These are phyloP conservation scores for Spicauda simplicius DNA, from an alignment of 2,888 invertebrate genomes.

Conservation along the genomic window DNA sequence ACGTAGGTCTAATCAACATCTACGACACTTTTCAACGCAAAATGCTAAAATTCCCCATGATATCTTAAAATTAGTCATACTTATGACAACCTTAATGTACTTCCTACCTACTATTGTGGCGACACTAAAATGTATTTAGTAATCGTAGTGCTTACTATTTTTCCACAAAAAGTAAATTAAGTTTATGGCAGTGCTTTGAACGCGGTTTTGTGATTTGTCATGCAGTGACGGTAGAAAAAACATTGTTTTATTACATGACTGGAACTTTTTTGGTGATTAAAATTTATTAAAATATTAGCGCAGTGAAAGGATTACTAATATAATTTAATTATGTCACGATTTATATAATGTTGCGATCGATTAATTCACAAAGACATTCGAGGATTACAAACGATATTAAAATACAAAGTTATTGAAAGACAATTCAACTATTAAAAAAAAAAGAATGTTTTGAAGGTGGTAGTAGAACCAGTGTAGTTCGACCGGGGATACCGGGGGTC, in stretches of 20 bases:
- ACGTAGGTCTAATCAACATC: no score
- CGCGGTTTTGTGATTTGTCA: constrained; percentile 36
- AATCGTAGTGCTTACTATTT: constrained; percentile 9
- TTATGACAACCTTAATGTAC: background rate
- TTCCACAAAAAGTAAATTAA: constrained; percentile 13
- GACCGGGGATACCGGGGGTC: no score
- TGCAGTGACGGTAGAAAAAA: constrained; percentile 23
- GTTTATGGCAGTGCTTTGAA: constrained; percentile 25
- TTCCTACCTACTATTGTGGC: background rate
- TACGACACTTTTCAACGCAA: no score
- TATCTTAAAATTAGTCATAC: background rate
- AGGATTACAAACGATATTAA: no score
- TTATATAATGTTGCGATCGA: background rate
- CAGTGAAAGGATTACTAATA: background rate
- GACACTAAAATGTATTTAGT: background rate
- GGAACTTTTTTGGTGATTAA: constrained; percentile 2
- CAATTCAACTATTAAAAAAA: no score
- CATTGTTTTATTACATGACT: constrained; percentile 32
- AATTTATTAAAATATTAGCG: background rate
- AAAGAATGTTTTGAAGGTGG: no score
- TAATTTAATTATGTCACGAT: background rate
- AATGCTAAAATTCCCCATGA: no score
- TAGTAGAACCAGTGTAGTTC: no score
- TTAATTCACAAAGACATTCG: no score
- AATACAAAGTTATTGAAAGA: no score